Conservation (phyloP, 1,140 invertebrate genomes). For the Drosophila virilis region DNA sequence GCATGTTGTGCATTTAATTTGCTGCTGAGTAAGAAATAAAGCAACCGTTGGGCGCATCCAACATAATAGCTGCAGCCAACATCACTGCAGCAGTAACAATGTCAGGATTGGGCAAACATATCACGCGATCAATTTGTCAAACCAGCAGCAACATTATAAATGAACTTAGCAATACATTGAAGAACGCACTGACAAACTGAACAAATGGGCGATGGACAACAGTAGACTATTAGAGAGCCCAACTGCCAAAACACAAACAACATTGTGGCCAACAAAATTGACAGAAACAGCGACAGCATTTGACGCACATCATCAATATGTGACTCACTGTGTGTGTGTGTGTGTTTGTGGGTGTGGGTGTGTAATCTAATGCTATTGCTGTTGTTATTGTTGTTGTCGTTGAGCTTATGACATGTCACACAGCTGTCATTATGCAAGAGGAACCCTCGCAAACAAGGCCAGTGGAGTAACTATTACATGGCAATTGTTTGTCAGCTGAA, state of each 20-base stretch:
- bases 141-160: slow-evolving; percentile 63
- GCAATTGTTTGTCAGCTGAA: slow-evolving; percentile 55
- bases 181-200: slow-evolving; percentile 34
- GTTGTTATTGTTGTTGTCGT: slow-evolving; percentile 27
- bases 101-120: slow-evolving; percentile 65
- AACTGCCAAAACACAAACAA: slow-evolving; percentile 1
- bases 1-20: slow-evolving; percentile 5
- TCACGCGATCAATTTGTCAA: slow-evolving; percentile 79
- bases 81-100: slow-evolving; percentile 35
- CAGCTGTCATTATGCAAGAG: slow-evolving; percentile 69
- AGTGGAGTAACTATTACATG: slow-evolving; percentile 64
- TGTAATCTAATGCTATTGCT: slow-evolving; percentile 12
- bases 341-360: not conserved
- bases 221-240: slow-evolving; percentile 5
- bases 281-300: slow-evolving; percentile 63
- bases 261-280: slow-evolving; percentile 65
- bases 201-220: slow-evolving; percentile 3
- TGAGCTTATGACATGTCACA: slow-evolving; percentile 61
- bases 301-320: slow-evolving; percentile 78
- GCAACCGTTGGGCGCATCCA: slow-evolving; percentile 7
- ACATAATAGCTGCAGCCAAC: slow-evolving; percentile 18
- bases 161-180: slow-evolving; percentile 55
- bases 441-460: slow-evolving; percentile 38
- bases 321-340: slow-evolving; percentile 36
- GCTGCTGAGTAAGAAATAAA: slow-evolving; percentile 17